Conservation (phyloP, 2,797 vertebrate genomes). For the Mionectes olivaceus region DNA sequence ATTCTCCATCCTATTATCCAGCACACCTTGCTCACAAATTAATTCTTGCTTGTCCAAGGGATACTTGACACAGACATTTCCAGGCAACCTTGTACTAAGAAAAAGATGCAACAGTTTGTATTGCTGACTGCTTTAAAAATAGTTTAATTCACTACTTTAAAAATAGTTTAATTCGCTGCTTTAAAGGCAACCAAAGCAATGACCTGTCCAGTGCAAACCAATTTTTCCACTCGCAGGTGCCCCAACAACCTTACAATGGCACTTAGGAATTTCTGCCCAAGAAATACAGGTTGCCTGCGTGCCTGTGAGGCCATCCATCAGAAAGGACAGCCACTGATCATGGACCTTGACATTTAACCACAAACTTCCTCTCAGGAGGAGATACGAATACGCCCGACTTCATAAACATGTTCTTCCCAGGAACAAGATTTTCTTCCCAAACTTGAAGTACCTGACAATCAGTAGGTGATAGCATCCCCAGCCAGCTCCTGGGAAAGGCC, state of each 20-base stretch:
- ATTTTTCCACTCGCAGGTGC: neutral
- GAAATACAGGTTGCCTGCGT: neutral
- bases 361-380: neutral
- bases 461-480: neutral
- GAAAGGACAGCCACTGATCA: neutral
- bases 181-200: neutral
- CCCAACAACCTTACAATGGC: neutral
- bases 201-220: neutral
- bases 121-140: slow-evolving; percentile 1
- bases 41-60: neutral
- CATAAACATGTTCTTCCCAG: neutral
- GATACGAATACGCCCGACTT: neutral
- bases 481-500: neutral
- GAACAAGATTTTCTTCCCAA: slow-evolving; percentile 22
- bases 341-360: neutral
- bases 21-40: neutral
- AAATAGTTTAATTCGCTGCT: neutral
- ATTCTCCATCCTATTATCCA: neutral
- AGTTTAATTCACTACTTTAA: neutral
- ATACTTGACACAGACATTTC: neutral
- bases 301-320: neutral
- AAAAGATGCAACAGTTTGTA: neutral
- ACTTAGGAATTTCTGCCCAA: neutral
- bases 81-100: neutral
- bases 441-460: neutral